These are phyloP conservation scores for Hassar affinis DNA, from an alignment of 2,113 vertebrate species.

Conservation along the genomic window DNA sequence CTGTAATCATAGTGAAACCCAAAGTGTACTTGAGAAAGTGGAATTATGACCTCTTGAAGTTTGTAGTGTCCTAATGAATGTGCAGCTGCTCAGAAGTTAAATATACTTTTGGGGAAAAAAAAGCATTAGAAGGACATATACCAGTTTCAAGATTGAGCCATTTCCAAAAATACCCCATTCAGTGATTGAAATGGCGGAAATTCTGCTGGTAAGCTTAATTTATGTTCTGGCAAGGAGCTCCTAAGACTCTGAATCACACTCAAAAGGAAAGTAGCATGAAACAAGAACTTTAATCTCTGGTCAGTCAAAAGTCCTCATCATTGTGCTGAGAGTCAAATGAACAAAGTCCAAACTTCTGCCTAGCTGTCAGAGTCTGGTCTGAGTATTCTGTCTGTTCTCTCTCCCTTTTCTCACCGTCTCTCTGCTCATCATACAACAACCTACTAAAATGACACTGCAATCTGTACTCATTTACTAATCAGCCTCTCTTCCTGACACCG, in stretches of 20 bases:
- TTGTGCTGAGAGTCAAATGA: neutral
- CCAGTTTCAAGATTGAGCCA: slow-evolving; percentile 25
- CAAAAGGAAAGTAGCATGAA: slow-evolving; percentile 32
- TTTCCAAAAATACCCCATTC: slow-evolving; percentile 32
- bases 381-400: slow-evolving; percentile 26
- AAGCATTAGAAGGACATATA: slow-evolving; percentile 12
- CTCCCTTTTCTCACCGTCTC: slow-evolving; percentile 16
- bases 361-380: neutral
- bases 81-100: slow-evolving; percentile 35
- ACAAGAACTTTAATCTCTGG: slow-evolving; percentile 17
- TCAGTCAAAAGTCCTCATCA: neutral
- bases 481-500: neutral
- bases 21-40: slow-evolving; percentile 19
- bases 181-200: slow-evolving; percentile 24
- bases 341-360: neutral
- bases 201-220: slow-evolving; percentile 14
- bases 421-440: slow-evolving; percentile 10
- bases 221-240: slow-evolving; percentile 12
- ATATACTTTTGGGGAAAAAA: neutral
- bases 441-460: slow-evolving; percentile 10
- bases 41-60: slow-evolving; percentile 20
- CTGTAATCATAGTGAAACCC: neutral
- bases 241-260: slow-evolving; percentile 27
- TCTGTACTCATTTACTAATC: slow-evolving; percentile 4
- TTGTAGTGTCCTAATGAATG: slow-evolving; percentile 29